Base-by-base conservation (phyloP, 2,888 invertebrate species). In the Brachyopa scutellaris region DNA sequence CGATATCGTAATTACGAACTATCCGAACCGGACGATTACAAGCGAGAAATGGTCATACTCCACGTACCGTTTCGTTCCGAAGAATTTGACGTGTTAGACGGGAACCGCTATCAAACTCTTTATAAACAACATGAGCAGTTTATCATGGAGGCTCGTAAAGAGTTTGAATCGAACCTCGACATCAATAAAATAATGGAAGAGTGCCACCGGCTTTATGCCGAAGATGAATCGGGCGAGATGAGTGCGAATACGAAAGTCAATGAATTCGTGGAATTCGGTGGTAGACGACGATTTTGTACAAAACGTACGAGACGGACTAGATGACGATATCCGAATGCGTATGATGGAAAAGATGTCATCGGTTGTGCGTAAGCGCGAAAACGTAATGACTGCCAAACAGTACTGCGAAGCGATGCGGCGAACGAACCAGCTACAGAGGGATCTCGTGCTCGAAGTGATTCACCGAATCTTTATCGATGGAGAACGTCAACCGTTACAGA, bases 21-120 rank as follows among this genome's bases (percentile, higher is more conserved):
- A 2, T 38, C 17, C 2, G 26, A 59, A n/a, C 9, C 31, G 13
- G 19, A 23, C 2, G 61, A 76, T 1, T 64, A 79, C 19, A 57
- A 57, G 9, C 57, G 66, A 51, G 73, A 80, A 36, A 80, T 80
- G 66, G 80, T 66, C 4, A 74, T 26, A 2, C 15, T 80, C 4
- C 36, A 57, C 29, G 1, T 74, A 8, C 74, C 74, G 2, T n/a
- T n/a, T n/a, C n/a, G n/a, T n/a, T n/a, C n/a, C n/a, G n/a, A n/a
- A n/a, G n/a, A n/a, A n/a, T n/a, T n/a, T n/a, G n/a, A n/a, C n/a
- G n/a, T n/a, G n/a, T n/a, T 80, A 1, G 33, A 8, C 3, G 9
- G n/a, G 8, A 33, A 33, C 9, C 1, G 9, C 33, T 33, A 33
- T 33, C 33, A 3, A n/a, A 3, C 8, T 8, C n/a, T 33, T n/a